A percentile compares a stretch with the other conserved stretches of the same genome.
phyloP scores from a whole-genome alignment of 2,888 invertebrate species.

The Xestia rhomboidea region DNA sequence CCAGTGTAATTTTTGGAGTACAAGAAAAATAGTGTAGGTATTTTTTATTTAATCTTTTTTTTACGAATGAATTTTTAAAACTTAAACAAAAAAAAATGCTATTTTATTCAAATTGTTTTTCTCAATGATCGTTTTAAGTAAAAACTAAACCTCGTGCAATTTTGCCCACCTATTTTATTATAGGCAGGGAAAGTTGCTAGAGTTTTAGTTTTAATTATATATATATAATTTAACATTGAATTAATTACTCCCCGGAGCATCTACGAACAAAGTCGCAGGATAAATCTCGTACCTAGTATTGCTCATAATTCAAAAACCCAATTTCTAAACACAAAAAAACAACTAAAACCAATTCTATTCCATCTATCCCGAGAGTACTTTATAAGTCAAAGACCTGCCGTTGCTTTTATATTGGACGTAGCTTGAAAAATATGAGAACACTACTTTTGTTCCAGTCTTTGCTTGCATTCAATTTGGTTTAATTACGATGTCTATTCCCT shows the following conservation, averaged over 20 bases:
- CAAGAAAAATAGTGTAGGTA: conserved; percentile 30
- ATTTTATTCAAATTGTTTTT: too few species aligned
- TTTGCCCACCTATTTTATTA: neutral
- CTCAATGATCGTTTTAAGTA: neutral
- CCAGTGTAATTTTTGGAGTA: conserved; percentile 43
- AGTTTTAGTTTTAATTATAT: neutral
- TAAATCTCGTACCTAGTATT: neutral
- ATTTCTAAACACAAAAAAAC: neutral
- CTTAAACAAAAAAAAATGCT: neutral
- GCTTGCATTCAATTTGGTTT: conserved; percentile 33
- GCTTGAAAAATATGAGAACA: conserved; percentile 14
- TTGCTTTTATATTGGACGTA: conserved; percentile 3
- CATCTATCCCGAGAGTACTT: conserved; percentile 6
- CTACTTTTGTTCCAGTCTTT: conserved; percentile 2
- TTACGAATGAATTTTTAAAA: neutral
- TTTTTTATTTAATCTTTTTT: neutral
- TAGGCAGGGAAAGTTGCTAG: neutral
- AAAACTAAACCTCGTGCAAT: neutral
- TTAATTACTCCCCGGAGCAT: neutral
- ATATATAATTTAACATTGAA: neutral
- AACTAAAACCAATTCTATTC: neutral
- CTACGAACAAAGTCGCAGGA: neutral
- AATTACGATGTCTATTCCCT: conserved; percentile 12
- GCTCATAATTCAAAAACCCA: conserved; percentile 5
- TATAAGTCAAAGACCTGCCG: conserved; percentile 20